Conservation (phyloP, 1,140 invertebrate genomes). For the Sitobion miscanthi region DNA sequence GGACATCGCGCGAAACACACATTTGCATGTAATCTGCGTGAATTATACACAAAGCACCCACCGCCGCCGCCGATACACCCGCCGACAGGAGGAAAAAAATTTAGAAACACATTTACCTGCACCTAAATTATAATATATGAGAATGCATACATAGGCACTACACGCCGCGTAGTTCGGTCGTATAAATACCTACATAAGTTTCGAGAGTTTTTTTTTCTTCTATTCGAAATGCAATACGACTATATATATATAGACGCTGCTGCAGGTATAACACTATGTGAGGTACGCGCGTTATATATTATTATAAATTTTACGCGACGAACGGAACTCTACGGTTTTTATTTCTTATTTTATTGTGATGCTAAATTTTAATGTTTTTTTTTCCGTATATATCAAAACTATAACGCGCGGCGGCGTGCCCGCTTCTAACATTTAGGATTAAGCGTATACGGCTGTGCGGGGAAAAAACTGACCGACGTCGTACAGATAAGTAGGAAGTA, state of each 20-base stretch:
- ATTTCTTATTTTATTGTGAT: conserved; percentile 7
- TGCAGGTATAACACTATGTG: neutral
- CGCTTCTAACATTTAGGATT: neutral
- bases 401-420: neutral
- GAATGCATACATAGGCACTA: no score
- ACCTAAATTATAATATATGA: neutral
- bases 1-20: neutral
- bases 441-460: neutral
- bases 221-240: neutral
- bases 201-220: neutral
- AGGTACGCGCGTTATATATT: no score
- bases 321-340: neutral
- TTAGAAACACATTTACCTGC: neutral
- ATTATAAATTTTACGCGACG: neutral
- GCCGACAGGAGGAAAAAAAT: neutral
- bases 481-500: neutral
- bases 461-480: neutral
- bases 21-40: conserved; percentile 23
- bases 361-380: conserved; percentile 4
- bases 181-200: neutral
- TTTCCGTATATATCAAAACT: neutral
- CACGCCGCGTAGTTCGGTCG: neutral
- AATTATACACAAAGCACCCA: neutral
- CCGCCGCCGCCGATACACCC: neutral
- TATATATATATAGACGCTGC: no score